phyloP scores from a whole-genome alignment of 1,140 invertebrate genomes.

The Triops cancriformis region DNA sequence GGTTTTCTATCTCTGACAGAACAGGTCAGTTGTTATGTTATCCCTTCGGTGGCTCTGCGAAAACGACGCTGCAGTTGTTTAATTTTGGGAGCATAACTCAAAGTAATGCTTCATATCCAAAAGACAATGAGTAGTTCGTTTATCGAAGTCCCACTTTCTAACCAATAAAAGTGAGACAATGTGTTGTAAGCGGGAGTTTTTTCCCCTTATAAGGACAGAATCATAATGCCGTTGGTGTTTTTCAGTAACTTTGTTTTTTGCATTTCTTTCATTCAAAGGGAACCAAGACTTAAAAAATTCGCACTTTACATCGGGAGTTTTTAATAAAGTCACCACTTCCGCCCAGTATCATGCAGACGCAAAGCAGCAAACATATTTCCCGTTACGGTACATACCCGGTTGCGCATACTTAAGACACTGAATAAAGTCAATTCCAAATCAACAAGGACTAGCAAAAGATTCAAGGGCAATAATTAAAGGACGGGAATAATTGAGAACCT shows the following conservation, averaged over 20 bases:
- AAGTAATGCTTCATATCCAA: too few species aligned
- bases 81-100: too few species aligned
- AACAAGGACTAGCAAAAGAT: constrained; percentile 3
- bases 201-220: too few species aligned
- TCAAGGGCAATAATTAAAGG: background rate
- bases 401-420: background rate
- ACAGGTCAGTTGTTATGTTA: too few species aligned
- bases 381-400: background rate
- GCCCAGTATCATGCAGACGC: background rate
- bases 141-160: too few species aligned
- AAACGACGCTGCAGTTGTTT: too few species aligned
- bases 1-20: too few species aligned
- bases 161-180: too few species aligned
- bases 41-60: too few species aligned
- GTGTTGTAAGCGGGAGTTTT: too few species aligned
- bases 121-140: too few species aligned
- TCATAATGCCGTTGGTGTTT: background rate
- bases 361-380: background rate
- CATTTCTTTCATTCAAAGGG: constrained; percentile 6
- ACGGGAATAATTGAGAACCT: background rate
- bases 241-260: background rate
- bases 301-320: background rate
- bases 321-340: background rate
- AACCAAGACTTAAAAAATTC: constrained; percentile 11
- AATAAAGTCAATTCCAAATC: background rate